Evolutionary conservation across 2,797 vertebrate species (phyloP), one percentile per base, ranked within the genome.

Genomic region (Lepus townsendii): DNA sequence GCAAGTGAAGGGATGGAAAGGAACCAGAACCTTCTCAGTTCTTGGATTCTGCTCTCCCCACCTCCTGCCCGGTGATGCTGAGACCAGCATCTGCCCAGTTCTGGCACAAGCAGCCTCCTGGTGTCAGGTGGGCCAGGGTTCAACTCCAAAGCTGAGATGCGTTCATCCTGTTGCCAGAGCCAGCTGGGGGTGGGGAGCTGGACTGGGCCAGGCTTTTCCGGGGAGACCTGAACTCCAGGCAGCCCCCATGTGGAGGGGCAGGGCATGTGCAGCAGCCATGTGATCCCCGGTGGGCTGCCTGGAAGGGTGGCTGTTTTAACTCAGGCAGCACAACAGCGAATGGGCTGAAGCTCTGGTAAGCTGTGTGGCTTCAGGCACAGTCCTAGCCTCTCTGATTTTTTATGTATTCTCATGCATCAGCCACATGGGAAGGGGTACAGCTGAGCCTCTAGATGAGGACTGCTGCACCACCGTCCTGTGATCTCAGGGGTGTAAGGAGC

Each of bases 331-430:
- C 2, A 30, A 52, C 16, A 63, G 32, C 19, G 47, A 66, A 50
- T 2, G 35, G 16, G 3, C 26, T 65, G 60, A 62, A 71, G 35
- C 0, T 50, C 19, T 68, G 54, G 35, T 69, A 3, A 83, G 38
- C 52, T 73, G 57, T 76, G 17, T 77, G 50, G 26, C 54, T 10
- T 73, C 60, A 8, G 3, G 13, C 10, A 19, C 3, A 27, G 32
- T 4, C 75, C 9, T 83, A 63, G 78, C 7, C 17, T 93, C 22
- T 80, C 71, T 82, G 72, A 82, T 22, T n/a, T 54, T 47, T 90
- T 42, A 50, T 30, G 95, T 75, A 38, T 76, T 89, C n/a, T 93
- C 76, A 60, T 17, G 42, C 94, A 60, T 30, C 32, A 96, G 76
- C 35, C 52, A 20, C 4, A 9, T 35, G 5, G 52, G 27, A 66